Conservation (phyloP, 2,888 invertebrate genomes). For the Tenthredo amoena region DNA sequence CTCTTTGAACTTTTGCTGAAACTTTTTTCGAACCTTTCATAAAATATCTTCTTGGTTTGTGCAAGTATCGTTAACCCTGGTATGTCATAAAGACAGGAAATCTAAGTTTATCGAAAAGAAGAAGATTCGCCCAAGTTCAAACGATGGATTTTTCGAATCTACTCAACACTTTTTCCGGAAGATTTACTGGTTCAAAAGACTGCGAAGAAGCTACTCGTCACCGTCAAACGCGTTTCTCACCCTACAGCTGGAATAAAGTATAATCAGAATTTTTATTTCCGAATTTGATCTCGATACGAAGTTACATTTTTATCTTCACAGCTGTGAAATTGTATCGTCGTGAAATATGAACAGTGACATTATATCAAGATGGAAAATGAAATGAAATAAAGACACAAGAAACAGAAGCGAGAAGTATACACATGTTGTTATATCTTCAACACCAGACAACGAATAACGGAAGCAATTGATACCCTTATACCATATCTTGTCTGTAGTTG, state of each 20-base stretch:
- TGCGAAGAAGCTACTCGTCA: not conserved
- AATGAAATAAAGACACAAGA: not conserved
- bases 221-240: not conserved
- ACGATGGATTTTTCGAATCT: not conserved
- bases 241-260: not conserved
- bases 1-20: not conserved
- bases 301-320: too few species aligned
- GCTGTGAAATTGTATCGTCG: not conserved
- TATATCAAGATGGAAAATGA: not conserved
- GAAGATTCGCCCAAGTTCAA: not conserved
- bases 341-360: not conserved
- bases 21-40: not conserved
- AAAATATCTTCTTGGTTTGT: not conserved
- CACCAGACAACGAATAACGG: not conserved
- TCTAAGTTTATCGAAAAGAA: not conserved
- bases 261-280: not conserved
- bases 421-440: not conserved
- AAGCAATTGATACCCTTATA: constrained; percentile 5
- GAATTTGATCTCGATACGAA: not conserved
- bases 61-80: not conserved
- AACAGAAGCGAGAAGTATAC: not conserved
- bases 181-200: not conserved
- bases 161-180: not conserved
- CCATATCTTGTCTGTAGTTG: not conserved
- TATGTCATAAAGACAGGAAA: not conserved